Percentiles rank a stretch among this genome's conserved stretches.
These are phyloP conservation scores for Budorcas taxicolor DNA, from an alignment of 2,113 vertebrate species.

Conservation along the genomic window DNA sequence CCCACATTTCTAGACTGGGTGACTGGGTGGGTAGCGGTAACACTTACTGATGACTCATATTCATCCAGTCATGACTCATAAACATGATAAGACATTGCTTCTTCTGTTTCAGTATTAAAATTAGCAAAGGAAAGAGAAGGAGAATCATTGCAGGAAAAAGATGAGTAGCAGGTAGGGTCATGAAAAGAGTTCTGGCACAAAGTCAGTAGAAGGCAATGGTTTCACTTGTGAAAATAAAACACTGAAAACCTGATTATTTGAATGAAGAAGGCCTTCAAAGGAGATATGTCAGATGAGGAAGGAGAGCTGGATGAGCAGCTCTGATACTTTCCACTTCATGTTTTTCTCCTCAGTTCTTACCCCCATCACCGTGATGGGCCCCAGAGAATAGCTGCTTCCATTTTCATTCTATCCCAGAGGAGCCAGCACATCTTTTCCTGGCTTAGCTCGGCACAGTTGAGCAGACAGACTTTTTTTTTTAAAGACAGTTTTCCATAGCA, in stretches of 20 bases:
- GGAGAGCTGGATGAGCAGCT: not conserved
- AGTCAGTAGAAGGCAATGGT: not conserved
- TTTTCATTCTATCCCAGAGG: not conserved
- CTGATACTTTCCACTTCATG: not conserved
- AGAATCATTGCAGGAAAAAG: not conserved
- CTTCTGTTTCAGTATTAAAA: not conserved
- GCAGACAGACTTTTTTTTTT: not conserved
- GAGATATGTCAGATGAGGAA: not conserved
- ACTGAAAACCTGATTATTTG: not conserved
- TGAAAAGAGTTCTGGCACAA: not conserved
- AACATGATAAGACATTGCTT: not conserved
- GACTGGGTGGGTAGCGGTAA: not conserved
- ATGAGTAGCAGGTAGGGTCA: not conserved
- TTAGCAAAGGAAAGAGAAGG: not conserved
- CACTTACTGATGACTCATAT: not conserved
- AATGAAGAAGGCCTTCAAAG: not conserved
- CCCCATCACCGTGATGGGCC: too few species aligned
- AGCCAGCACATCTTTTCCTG: not conserved
- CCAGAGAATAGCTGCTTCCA: not conserved
- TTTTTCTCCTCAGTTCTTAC: not conserved
- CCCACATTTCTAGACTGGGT: not conserved
- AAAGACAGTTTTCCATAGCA: not conserved
- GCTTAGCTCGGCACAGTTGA: not conserved
- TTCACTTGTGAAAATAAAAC: not conserved
- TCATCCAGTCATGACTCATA: slow-evolving; percentile 10